These are phyloP conservation scores for Panagrolaimus sp. DNA, from an alignment of 1,140 invertebrate species.

Conservation along the genomic window DNA sequence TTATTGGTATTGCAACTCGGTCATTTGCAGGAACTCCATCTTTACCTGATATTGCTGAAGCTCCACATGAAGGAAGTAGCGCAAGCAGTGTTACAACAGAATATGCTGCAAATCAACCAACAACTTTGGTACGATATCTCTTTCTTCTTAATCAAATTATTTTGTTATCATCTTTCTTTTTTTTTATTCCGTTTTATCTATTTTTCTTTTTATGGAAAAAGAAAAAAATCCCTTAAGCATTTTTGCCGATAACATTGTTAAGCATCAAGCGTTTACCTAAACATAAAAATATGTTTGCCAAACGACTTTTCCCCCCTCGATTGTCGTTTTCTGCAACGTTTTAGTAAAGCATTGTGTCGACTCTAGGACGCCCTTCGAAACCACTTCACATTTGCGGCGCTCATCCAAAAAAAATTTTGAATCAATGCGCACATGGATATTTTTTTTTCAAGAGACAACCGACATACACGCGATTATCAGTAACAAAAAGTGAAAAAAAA, in stretches of 20 bases:
- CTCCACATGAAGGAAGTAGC: constrained; percentile 12
- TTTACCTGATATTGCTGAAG: constrained; percentile 19
- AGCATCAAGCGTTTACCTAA: constrained; percentile 5
- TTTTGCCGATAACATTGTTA: constrained; percentile 3
- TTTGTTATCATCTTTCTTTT: neutral
- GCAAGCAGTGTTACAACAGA: constrained; percentile 13
- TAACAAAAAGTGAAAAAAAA: too few relatives aligned
- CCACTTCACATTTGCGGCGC: too few relatives aligned
- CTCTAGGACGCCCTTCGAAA: too few relatives aligned
- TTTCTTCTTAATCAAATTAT: too few relatives aligned
- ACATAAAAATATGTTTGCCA: constrained; percentile 11
- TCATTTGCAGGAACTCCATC: neutral
- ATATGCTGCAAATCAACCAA: neutral
- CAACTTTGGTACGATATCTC: neutral
- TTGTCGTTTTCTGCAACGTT: constrained; percentile 5
- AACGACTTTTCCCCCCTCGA: constrained; percentile 7
- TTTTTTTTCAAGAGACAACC: too few relatives aligned
- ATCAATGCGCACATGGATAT: too few relatives aligned
- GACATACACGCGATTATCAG: too few relatives aligned
- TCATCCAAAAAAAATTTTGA: too few relatives aligned
- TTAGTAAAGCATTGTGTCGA: neutral
- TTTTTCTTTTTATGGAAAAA: neutral
- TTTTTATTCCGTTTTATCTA: neutral
- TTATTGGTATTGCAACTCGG: neutral
- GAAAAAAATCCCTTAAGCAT: neutral